Evolutionary conservation across 2,113 vertebrate species (phyloP), one percentile per base, ranked within the genome.

Genomic region (Chionomys nivalis): DNA sequence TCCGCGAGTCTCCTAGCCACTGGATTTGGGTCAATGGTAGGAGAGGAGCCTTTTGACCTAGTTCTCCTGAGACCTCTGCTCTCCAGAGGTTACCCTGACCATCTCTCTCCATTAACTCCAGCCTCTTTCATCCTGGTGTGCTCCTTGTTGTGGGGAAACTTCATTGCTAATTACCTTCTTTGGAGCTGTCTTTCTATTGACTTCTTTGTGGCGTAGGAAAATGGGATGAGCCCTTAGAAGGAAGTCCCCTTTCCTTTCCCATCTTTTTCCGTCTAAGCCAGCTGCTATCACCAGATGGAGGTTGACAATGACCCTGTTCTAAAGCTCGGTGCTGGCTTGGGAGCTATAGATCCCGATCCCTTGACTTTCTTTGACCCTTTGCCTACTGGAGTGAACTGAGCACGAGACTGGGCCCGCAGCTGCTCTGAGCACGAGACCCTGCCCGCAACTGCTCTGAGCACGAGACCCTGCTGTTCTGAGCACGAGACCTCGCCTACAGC

Each of bases 91-190:
- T 12, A 33, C 65, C 82, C 11, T 49, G 19, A 42, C 24, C 13
- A 24, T 55, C 58, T 33, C 39, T 44, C n/a, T 58, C 26, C 8
- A 16, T n/a, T 49, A 78, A 61, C 36, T n/a, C n/a, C 49, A 39
- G 72, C 63, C 72, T 94, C 82, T 79, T 19, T 61, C 23, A 47
- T 63, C 44, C 75, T 73, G 61, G 8, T 26, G 0, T 0, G 47
- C 12, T 93, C 61, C 76, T 33, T 55, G 89, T 52, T 17, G 33
- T 4, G 78, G 73, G 87, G 49, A 91, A 72, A 31, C 73, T 92
- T 94, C 79, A 92, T 55, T n/a, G 31, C 93, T 72, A 83, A 90
- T 85, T 70, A 79, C 90, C 82, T 85, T 95, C 94, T 87, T 47
- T 39, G 87, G 87, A 68, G 75, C 28, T 49, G 52, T 93, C 86